phyloP scores from a whole-genome alignment of 2,797 vertebrate species.

The Pipistrellus pipistrellus region DNA sequence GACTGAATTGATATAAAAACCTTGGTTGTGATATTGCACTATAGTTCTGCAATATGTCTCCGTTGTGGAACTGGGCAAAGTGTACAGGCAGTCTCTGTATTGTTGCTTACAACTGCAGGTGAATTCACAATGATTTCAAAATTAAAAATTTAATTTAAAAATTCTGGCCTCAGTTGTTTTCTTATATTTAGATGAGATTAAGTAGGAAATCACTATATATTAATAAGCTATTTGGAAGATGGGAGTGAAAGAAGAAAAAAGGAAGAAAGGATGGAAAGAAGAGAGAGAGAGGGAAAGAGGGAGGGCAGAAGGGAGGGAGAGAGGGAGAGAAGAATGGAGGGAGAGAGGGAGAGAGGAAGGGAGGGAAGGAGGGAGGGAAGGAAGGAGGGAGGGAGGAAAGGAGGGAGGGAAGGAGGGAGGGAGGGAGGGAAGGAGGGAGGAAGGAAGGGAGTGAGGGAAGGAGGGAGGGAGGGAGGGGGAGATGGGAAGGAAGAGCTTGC shows the following conservation, averaged over 20 bases:
- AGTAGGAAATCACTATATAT: not conserved
- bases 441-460: too few relatives aligned
- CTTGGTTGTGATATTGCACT: not conserved
- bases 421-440: not conserved
- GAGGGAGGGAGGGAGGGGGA: not conserved
- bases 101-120: not conserved
- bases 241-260: not conserved
- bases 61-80: not conserved
- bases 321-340: not conserved
- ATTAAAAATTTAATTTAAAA: slow-evolving; percentile 14
- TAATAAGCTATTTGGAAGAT: not conserved
- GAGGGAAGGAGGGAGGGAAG: too few relatives aligned
- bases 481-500: not conserved
- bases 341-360: too few relatives aligned
- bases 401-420: too few relatives aligned
- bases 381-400: not conserved
- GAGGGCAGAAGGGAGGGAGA: not conserved
- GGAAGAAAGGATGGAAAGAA: too few relatives aligned
- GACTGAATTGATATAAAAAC: not conserved
- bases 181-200: slow-evolving; percentile 28
- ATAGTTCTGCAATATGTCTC: not conserved
- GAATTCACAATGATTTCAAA: slow-evolving; percentile 40
- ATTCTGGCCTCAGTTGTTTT: not conserved
- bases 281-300: too few relatives aligned
- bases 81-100: not conserved